phyloP scores from a whole-genome alignment of 2,797 vertebrate species.

The Pteropus rufus region DNA sequence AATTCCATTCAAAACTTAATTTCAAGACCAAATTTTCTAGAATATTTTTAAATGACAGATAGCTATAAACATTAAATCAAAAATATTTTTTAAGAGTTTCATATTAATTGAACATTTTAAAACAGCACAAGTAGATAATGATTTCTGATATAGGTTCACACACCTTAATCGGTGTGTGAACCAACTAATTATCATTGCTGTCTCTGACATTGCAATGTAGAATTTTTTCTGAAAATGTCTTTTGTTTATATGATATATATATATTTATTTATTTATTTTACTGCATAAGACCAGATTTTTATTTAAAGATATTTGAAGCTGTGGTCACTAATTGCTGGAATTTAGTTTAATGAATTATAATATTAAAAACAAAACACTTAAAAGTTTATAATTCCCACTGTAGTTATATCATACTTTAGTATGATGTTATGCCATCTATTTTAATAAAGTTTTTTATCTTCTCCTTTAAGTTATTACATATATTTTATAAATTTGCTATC shows the following conservation, averaged over 20 bases:
- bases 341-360: too few relatives aligned
- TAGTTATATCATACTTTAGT: too few relatives aligned
- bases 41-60: background rate
- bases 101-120: background rate
- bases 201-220: background rate
- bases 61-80: background rate
- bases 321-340: too few relatives aligned
- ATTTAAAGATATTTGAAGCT: too few relatives aligned
- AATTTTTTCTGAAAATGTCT: background rate
- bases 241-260: background rate
- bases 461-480: too few relatives aligned
- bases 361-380: too few relatives aligned
- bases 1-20: conserved; percentile 6
- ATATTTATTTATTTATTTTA: background rate
- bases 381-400: too few relatives aligned
- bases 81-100: background rate
- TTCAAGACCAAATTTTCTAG: conserved; percentile 29
- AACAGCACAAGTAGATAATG: background rate
- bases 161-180: background rate
- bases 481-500: background rate
- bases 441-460: too few relatives aligned
- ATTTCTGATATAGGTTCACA: background rate
- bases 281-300: too few relatives aligned
- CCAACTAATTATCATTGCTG: background rate
- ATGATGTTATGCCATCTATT: too few relatives aligned